Percentiles rank a stretch among this genome's conserved stretches.
phyloP scores from a whole-genome alignment of 2,888 invertebrate species.

The Parnassius mnemosyne region DNA sequence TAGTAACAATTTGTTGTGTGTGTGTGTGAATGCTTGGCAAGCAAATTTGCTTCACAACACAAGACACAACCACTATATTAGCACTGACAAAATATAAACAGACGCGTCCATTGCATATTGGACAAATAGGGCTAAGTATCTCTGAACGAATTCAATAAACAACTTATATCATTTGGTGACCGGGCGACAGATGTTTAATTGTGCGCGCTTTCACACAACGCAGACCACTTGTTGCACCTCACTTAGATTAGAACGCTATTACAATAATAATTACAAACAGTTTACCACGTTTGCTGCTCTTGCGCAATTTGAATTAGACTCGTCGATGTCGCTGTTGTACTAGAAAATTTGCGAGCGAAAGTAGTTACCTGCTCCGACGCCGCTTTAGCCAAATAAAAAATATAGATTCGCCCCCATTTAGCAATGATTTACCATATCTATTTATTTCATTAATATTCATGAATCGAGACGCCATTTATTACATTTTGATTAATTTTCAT shows the following conservation, averaged over 20 bases:
- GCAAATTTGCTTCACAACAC: not conserved
- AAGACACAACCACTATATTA: not conserved
- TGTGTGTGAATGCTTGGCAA: too few relatives aligned
- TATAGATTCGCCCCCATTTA: slow-evolving; percentile 1
- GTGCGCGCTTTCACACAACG: slow-evolving; percentile 49
- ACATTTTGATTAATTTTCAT: slow-evolving; percentile 16
- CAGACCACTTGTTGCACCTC: slow-evolving; percentile 29
- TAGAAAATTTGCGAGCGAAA: slow-evolving; percentile 72
- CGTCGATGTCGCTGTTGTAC: slow-evolving; percentile 33
- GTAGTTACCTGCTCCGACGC: slow-evolving; percentile 36
- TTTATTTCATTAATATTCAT: slow-evolving; percentile 18
- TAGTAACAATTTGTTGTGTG: too few relatives aligned
- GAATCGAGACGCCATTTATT: slow-evolving; percentile 5
- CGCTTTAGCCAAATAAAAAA: slow-evolving; percentile 9
- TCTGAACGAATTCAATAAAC: slow-evolving; percentile 12
- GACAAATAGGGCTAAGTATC: slow-evolving; percentile 15
- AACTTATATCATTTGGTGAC: slow-evolving; percentile 29
- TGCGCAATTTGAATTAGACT: slow-evolving; percentile 25
- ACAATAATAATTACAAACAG: slow-evolving; percentile 66
- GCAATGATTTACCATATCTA: slow-evolving; percentile 5
- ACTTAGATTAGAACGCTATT: slow-evolving; percentile 65
- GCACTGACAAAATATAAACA: not conserved
- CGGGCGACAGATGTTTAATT: slow-evolving; percentile 33
- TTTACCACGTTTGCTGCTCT: slow-evolving; percentile 42
- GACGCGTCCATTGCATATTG: not conserved